Percentiles rank a stretch among this genome's conserved stretches.
Evolutionary conservation across 2,113 vertebrate genomes (phyloP).

Genomic region (Erythrolamprus reginae): DNA sequence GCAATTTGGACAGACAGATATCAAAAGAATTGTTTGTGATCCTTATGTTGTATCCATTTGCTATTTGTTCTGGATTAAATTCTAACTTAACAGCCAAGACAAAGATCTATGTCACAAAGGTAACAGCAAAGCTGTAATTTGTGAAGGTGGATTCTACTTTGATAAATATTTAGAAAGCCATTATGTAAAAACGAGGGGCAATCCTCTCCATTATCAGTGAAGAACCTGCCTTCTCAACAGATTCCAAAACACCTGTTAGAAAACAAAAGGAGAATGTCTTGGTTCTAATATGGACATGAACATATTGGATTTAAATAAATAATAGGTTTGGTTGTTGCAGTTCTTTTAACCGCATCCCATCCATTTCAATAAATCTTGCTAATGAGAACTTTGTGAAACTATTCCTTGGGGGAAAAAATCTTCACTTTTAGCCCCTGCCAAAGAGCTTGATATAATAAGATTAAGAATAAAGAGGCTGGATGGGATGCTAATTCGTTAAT

Average conservation of each 20-base stretch:
- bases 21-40: not conserved
- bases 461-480: not conserved
- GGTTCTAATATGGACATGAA: not conserved
- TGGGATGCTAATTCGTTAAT: constrained; percentile 1
- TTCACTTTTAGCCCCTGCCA: not conserved
- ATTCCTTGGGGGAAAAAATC: not conserved
- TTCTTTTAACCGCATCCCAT: not conserved
- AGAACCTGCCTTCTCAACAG: not conserved
- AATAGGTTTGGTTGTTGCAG: not conserved
- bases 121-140: not conserved
- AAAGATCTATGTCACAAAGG: constrained; percentile 3
- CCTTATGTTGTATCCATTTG: not conserved
- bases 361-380: not conserved
- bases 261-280: not conserved
- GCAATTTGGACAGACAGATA: constrained; percentile 2
- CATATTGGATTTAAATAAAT: not conserved
- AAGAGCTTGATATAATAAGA: not conserved
- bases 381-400: not conserved
- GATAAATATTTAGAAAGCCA: not conserved
- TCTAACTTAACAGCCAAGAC: constrained; percentile 27
- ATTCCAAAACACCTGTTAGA: not conserved
- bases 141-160: not conserved
- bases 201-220: not conserved
- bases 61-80: constrained; percentile 42
- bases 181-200: not conserved